Evolutionary conservation across 2,888 invertebrate species (phyloP), one percentile per base, ranked within the genome.

Genomic region (Nebria salina): DNA sequence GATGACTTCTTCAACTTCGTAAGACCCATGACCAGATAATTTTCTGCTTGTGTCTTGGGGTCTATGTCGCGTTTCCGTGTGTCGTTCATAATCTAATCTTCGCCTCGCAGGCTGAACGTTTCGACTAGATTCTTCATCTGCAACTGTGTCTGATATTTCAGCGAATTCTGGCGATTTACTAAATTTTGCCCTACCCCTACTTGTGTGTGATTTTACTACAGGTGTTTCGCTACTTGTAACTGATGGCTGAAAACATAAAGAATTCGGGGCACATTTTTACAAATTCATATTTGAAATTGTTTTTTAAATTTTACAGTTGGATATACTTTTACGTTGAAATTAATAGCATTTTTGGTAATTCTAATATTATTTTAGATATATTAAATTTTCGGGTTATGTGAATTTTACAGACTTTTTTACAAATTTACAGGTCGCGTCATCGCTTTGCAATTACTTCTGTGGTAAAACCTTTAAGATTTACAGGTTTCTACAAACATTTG

Each of bases 1-100:
- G 7, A 88, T 82, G 5, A 85, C 76, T 86, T 89, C 89, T 83
- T 87, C 84, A n/a, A 89, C 89, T 84, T 88, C 88, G 80, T 89
- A 89, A 7, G 82, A 65, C 82, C 83, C 83, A 68, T 20, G 66
- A 15, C 34, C 34, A 26, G 72, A 72, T 81, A 65, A 82, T 74
- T 65, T 81, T 72, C 78, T 42, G 11, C 79, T 65, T 25, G 73
- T 26, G 15, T 78, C 72, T 26, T 76, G 76, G 20, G 66, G 42
- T 11, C 82, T 78, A 43, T 83, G 81, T 5, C 83, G 54, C 79
- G 72, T 82, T 75, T 84, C 82, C 82, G 70, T 83, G 78, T 74
- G 84, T 83, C 77, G 84, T 83, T 78, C 83, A 65, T 76, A 83
- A 73, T 84, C 84, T 13, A 84, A 81, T 72, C 85, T 83, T 82